These are phyloP conservation scores for Muscicapa comitata DNA, from an alignment of 2,797 vertebrate genomes.

Conservation along the genomic window DNA sequence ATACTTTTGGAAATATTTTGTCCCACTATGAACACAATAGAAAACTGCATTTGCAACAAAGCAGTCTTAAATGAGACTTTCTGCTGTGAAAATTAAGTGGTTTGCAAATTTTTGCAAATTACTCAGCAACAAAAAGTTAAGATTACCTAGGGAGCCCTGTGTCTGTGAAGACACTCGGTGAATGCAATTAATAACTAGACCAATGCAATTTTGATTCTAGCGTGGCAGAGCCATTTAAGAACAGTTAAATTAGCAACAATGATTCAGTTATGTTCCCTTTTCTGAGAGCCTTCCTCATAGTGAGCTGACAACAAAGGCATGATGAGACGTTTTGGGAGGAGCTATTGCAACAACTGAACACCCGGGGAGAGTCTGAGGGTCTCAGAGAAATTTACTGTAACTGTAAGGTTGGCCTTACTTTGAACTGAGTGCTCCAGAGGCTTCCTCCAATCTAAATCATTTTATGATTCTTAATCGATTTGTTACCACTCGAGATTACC, in stretches of 20 bases:
- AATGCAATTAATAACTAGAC: background rate
- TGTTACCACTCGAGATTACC: background rate
- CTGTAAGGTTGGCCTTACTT: background rate
- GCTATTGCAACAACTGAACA: background rate
- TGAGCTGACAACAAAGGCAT: background rate
- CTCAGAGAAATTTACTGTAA: background rate
- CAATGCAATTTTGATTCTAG: background rate
- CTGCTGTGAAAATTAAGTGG: background rate
- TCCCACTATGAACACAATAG: background rate
- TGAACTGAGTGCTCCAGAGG: background rate
- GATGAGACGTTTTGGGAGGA: background rate
- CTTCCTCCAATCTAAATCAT: slow-evolving; percentile 31
- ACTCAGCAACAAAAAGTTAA: background rate
- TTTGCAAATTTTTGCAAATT: background rate
- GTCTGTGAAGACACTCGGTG: background rate
- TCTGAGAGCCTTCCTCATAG: background rate
- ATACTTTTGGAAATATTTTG: background rate
- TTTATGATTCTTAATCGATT: slow-evolving; percentile 1
- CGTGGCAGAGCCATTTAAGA: background rate
- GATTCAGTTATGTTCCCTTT: background rate
- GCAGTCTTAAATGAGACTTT: background rate
- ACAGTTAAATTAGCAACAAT: background rate
- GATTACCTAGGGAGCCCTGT: background rate
- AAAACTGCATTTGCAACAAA: background rate
- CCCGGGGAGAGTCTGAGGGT: rapidly evolving